These are phyloP conservation scores for Scytalopus superciliaris DNA, from an alignment of 2,113 vertebrate genomes.

Conservation along the genomic window DNA sequence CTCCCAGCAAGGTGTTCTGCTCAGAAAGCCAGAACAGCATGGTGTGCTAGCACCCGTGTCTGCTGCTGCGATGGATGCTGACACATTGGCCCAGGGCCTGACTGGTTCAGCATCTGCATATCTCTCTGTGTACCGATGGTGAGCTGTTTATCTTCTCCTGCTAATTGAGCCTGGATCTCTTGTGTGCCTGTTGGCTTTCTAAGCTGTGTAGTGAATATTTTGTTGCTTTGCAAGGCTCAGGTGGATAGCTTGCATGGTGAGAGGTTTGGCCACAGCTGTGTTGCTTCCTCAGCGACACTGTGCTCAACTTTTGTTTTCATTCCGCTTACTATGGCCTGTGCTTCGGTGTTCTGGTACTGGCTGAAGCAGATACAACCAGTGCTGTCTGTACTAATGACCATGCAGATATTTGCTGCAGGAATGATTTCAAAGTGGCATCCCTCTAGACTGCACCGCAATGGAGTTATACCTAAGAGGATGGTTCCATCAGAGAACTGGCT, in stretches of 20 bases:
- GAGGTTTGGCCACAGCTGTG: background rate
- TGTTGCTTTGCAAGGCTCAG: background rate
- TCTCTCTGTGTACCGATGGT: fast-evolving
- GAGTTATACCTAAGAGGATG: background rate
- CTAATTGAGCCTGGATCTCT: background rate
- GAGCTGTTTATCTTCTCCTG: background rate
- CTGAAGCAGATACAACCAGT: background rate
- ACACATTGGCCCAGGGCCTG: background rate
- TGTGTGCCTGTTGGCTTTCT: background rate
- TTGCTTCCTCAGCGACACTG: background rate
- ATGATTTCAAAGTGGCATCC: background rate
- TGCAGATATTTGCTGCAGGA: background rate
- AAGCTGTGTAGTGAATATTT: background rate
- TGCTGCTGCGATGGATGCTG: background rate
- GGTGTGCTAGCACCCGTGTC: background rate
- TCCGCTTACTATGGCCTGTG: background rate
- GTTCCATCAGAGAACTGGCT: background rate
- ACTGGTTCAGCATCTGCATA: background rate
- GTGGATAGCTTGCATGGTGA: background rate
- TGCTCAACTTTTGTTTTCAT: background rate
- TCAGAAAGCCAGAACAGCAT: background rate
- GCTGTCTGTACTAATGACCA: background rate
- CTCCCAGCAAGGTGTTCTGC: background rate
- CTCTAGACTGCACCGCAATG: background rate
- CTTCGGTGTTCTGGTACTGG: background rate